Percentiles rank a stretch among this genome's conserved stretches.
Conservation (phyloP, 35 echinoderm and acorn worm genomes). For the Anneissia japonica region DNA sequence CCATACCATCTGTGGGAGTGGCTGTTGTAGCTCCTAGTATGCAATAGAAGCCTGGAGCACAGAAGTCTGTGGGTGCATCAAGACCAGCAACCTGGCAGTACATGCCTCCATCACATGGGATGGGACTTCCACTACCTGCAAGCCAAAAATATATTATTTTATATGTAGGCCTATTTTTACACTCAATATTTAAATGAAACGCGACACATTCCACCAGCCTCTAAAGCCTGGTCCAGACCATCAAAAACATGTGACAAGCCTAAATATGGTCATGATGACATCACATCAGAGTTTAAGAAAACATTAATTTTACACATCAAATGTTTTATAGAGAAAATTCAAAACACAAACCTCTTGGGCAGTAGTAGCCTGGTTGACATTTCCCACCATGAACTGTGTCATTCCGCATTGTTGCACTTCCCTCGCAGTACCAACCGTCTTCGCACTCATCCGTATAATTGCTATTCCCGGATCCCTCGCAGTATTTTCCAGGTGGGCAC, state of each 20-base stretch:
- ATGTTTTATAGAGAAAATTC: too few species aligned
- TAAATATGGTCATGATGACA: too few species aligned
- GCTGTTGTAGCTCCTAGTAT: conserved; percentile 55
- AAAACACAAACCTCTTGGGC: conserved; percentile 48
- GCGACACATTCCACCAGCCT: too few species aligned
- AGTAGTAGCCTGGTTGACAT: conserved; percentile 75
- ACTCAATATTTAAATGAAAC: too few species aligned
- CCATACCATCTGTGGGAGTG: conserved; percentile 63
- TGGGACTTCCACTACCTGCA: conserved; percentile 69
- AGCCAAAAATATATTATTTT: too few species aligned
- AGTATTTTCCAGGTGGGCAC: conserved; percentile 86
- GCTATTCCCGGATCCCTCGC: conserved; percentile 77
- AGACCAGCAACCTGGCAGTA: conserved; percentile 82
- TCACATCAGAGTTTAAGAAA: too few species aligned
- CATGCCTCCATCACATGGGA: conserved; percentile 69
- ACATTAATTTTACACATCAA: too few species aligned
- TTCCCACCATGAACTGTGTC: conserved; percentile 57
- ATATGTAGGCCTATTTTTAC: too few species aligned
- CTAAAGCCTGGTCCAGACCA: too few species aligned
- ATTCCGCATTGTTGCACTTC: conserved; percentile 64
- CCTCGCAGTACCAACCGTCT: conserved; percentile 88
- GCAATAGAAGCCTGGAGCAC: conserved; percentile 83
- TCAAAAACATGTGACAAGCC: too few species aligned
- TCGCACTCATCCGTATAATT: conserved; percentile 95
- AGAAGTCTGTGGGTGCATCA: conserved; percentile 48